phyloP scores from a whole-genome alignment of 2,113 vertebrate species.

The Oryzias woworae region DNA sequence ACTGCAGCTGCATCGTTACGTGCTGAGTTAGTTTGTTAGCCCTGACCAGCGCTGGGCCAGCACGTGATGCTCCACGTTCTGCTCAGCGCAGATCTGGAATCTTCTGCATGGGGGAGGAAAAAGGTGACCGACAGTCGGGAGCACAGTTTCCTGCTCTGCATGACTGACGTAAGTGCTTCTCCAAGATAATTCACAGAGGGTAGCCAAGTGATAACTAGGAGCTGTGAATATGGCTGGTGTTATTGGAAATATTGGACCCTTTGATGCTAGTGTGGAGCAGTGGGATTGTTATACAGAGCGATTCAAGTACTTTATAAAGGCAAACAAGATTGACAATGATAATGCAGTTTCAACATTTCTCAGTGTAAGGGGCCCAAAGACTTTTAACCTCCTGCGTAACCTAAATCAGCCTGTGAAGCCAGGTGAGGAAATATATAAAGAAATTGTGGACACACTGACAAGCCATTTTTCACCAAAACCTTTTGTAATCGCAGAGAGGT shows the following conservation, averaged over 20 bases:
- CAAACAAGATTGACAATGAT: neutral
- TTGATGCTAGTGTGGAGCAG: neutral
- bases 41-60: too few relatives aligned
- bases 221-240: neutral
- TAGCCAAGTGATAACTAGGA: neutral
- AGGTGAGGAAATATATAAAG: fast-evolving
- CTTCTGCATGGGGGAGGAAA: too few relatives aligned
- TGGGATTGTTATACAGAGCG: neutral
- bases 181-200: neutral
- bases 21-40: too few relatives aligned
- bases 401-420: neutral
- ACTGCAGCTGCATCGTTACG: too few relatives aligned
- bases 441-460: neutral
- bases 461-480: neutral
- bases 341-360: neutral
- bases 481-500: neutral
- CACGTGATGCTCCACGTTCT: too few relatives aligned
- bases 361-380: neutral
- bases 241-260: neutral
- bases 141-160: neutral
- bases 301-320: neutral
- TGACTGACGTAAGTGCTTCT: neutral
- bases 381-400: neutral
- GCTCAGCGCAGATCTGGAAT: too few relatives aligned
- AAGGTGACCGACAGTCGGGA: neutral